These are phyloP conservation scores for Poecilia wingei DNA, from an alignment of 2,797 vertebrate species.

Conservation along the genomic window DNA sequence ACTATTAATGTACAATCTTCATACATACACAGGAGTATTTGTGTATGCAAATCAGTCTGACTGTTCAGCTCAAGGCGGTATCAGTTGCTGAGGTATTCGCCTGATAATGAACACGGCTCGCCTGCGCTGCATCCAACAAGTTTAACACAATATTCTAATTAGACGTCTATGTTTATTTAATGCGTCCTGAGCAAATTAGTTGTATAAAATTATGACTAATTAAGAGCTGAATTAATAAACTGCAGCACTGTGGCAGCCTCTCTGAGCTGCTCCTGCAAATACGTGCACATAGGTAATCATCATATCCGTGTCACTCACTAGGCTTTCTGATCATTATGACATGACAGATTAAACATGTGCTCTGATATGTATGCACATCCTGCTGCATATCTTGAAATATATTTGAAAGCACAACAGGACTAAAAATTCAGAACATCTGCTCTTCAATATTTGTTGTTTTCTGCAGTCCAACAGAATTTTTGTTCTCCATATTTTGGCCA, in stretches of 20 bases:
- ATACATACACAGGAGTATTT: constrained; percentile 46
- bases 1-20: constrained; percentile 14
- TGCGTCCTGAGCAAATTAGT: constrained; percentile 80
- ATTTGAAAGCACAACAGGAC: constrained; percentile 39
- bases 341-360: constrained; percentile 63
- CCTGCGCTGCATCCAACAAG: constrained; percentile 59
- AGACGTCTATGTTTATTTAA: constrained; percentile 83
- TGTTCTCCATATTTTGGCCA: neutral
- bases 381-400: constrained; percentile 57
- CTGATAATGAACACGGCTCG: constrained; percentile 63
- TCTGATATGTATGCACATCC: constrained; percentile 52
- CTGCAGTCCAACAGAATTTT: neutral
- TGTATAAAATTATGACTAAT: constrained; percentile 83
- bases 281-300: constrained; percentile 74
- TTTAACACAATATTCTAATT: constrained; percentile 82
- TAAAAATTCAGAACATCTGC: constrained; percentile 23
- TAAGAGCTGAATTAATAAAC: constrained; percentile 78
- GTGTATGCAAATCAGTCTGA: constrained; percentile 62
- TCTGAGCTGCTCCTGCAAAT: constrained; percentile 50
- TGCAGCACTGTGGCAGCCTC: constrained; percentile 56
- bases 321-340: constrained; percentile 70
- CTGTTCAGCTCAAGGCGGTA: constrained; percentile 53
- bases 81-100: constrained; percentile 63
- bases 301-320: constrained; percentile 76
- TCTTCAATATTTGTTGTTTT: constrained; percentile 6